These are phyloP conservation scores for Brachymystax lenok DNA, from an alignment of 2,797 vertebrate species.

Conservation along the genomic window DNA sequence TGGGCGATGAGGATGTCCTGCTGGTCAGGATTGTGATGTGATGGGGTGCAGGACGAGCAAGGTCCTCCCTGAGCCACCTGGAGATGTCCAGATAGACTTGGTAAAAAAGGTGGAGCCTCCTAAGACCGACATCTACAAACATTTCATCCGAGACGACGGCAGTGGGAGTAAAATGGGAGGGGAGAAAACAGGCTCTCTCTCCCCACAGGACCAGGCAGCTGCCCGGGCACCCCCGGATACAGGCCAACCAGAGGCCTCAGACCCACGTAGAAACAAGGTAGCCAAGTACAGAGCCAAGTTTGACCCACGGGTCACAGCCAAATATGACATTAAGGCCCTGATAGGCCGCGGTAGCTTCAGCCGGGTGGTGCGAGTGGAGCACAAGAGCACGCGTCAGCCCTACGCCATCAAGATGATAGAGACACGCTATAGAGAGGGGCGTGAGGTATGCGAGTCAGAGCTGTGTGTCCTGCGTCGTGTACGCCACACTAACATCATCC, in stretches of 20 bases:
- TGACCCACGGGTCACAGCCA: slow-evolving; percentile 94
- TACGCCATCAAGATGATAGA: slow-evolving; percentile 99
- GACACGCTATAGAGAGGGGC: slow-evolving; percentile 91
- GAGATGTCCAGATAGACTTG: slow-evolving; percentile 90
- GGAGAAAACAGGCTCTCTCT: slow-evolving; percentile 78
- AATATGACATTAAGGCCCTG: slow-evolving; percentile 97
- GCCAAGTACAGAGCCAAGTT: slow-evolving; percentile 97
- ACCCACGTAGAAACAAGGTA: slow-evolving; percentile 88
- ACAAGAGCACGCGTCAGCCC: slow-evolving; percentile 93
- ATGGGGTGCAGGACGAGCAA: slow-evolving; percentile 99
- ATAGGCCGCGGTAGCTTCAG: slow-evolving; percentile 97
- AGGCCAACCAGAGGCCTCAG: slow-evolving; percentile 63
- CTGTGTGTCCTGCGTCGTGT: slow-evolving; percentile 91
- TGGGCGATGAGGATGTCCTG: slow-evolving; percentile 53
- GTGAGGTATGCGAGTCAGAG: slow-evolving; percentile 96
- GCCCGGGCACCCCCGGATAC: slow-evolving; percentile 47
- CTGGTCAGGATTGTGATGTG: slow-evolving; percentile 79
- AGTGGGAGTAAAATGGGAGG: slow-evolving; percentile 63
- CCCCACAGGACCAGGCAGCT: slow-evolving; percentile 56
- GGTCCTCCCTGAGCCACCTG: slow-evolving; percentile 96
- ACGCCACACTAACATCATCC: slow-evolving; percentile 95
- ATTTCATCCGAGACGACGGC: slow-evolving; percentile 88
- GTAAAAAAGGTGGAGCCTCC: slow-evolving; percentile 89
- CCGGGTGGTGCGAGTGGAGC: slow-evolving; percentile 93
- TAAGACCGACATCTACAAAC: slow-evolving; percentile 90